phyloP scores from a whole-genome alignment of 1,140 invertebrate genomes.

The Tetraneura akinire region DNA sequence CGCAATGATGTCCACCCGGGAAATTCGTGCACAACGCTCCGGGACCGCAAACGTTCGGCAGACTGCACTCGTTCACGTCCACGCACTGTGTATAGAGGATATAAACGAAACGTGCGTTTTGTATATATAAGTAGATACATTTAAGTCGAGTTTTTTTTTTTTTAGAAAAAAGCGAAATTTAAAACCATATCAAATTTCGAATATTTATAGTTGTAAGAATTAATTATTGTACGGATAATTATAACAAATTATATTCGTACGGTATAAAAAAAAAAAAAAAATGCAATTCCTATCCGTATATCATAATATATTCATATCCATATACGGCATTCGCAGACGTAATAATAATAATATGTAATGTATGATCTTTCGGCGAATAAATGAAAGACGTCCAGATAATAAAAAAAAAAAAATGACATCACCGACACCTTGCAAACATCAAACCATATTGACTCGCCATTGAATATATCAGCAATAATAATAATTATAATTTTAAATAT shows the following conservation, averaged over 20 bases:
- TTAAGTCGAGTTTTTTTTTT: no score
- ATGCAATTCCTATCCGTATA: not conserved
- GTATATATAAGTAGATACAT: no score
- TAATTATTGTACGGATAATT: not conserved
- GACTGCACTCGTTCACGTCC: slow-evolving; percentile 81
- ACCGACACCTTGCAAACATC: not conserved
- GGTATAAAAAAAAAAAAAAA: not conserved
- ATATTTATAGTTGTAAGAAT: no score
- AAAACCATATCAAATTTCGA: no score
- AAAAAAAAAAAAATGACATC: not conserved
- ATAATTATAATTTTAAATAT: not conserved
- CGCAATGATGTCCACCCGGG: slow-evolving; percentile 76
- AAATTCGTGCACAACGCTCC: slow-evolving; percentile 79
- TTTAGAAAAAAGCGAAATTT: no score
- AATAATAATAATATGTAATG: not conserved
- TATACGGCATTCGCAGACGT: slow-evolving; percentile 9
- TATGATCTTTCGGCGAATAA: not conserved
- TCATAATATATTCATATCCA: not conserved
- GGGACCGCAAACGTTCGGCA: slow-evolving; percentile 72
- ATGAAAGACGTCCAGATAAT: slow-evolving; percentile 4
- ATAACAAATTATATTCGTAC: not conserved
- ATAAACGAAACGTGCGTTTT: slow-evolving; percentile 17
- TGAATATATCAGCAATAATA: slow-evolving; percentile 2
- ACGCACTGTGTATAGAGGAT: slow-evolving; percentile 65
- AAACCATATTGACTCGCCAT: not conserved